Evolutionary conservation across 2,888 invertebrate species (phyloP).

Genomic region (Thumatha senex): DNA sequence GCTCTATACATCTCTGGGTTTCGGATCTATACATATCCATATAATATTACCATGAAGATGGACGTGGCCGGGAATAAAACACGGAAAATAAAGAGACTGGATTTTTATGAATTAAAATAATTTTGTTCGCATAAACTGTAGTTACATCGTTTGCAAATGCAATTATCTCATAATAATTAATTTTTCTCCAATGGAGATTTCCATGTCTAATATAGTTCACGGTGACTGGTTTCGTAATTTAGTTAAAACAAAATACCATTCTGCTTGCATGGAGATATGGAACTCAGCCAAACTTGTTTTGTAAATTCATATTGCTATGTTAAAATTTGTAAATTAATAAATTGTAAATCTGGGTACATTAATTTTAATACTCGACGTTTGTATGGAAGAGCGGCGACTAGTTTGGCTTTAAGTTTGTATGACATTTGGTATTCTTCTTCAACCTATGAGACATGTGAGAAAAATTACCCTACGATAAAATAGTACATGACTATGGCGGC

Average conservation of each 20-base stretch:
- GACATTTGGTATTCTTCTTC: not conserved
- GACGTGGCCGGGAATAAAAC: no score
- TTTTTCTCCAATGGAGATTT: constrained; percentile 26
- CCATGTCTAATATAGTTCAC: constrained; percentile 27
- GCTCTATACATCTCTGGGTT: no score
- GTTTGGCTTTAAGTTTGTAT: not conserved
- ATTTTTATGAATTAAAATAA: no score
- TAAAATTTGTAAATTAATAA: constrained; percentile 34
- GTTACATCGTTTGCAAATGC: constrained; percentile 11
- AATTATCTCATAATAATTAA: constrained; percentile 18
- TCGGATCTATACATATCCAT: no score
- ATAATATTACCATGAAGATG: no score
- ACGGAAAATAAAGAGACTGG: no score
- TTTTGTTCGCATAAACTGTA: not conserved
- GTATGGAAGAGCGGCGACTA: no score
- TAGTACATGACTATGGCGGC: no score
- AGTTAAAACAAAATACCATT: constrained; percentile 36
- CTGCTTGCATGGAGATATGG: constrained; percentile 32
- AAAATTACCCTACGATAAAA: no score
- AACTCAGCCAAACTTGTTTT: constrained; percentile 38
- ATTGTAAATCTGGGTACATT: constrained; percentile 11
- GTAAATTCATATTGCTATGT: constrained; percentile 28
- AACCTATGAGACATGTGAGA: no score
- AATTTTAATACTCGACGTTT: not conserved
- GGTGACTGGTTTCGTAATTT: constrained; percentile 36